Evolutionary conservation across 64 coral and sea anemone genomes (phyloP), one percentile per base, ranked within the genome.

Genomic region (Orbicella faveolata): DNA sequence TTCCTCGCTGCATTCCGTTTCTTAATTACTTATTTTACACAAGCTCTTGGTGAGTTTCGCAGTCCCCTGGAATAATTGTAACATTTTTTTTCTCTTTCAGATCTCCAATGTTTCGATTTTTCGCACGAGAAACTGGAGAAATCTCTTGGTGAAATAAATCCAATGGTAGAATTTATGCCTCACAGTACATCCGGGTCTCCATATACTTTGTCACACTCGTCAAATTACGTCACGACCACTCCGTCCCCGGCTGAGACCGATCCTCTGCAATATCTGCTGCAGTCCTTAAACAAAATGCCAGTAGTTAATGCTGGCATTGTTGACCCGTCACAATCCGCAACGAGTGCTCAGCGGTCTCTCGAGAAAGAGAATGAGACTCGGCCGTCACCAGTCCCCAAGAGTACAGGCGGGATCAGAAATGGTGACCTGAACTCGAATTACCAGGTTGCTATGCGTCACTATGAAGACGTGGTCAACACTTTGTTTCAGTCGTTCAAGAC

Each of bases 161-260:
- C 97, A 8, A 99, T 99, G 84, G 48, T 93, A 4, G 97, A 99
- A 80, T 99, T 96, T 39, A 95, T 93, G 89, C 94, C 94, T 19
- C 94, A 95, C 12, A 63, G 75, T 25, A 59, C 69, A 72, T 81
- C 93, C 25, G 89, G 76, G 0, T 86, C 89, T 21, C 83, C 93
- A 5, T 81, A 87, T 61, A 88, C 94, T 1, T 77, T 89, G 18
- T 89, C 94, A 0, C 85, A 92, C 26, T 73, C 92, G 23, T 89
- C 92, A 52, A 85, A 89, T 61, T 68, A 84, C 52, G 62, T 57
- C 21, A 67, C 88, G 19, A 93, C 91, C 35, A 74, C 76, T 21
- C 52, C 74, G 4, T 69, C 52, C 1, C 23, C 44, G 3, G 6
- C 81, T 2, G 70, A 54, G 3, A 61, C 89, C 2, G 75, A 91